Conservation (phyloP, 2,113 vertebrate species). For the human (Homo sapiens) region DNA sequence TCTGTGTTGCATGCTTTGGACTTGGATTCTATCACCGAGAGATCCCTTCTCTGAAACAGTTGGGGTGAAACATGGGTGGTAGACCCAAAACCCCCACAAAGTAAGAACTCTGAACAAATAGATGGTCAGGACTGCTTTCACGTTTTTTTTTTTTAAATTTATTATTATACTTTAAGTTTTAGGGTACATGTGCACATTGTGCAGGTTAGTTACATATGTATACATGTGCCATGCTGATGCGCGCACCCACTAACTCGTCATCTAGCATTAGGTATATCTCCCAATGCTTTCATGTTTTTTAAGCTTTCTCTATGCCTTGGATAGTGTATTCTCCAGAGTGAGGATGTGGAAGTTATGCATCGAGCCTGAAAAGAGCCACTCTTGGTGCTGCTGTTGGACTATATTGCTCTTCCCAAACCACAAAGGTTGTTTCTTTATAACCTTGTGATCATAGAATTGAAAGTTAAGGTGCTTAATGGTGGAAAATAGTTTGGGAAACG, state of each 20-base stretch:
- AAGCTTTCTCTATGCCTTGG: not conserved
- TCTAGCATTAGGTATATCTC: too few relatives aligned
- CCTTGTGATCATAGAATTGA: conserved; percentile 35
- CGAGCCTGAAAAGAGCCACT: not conserved
- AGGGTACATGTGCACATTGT: too few relatives aligned
- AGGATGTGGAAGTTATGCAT: not conserved
- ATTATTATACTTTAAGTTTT: too few relatives aligned
- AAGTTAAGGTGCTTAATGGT: conserved; percentile 65
- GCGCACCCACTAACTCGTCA: too few relatives aligned
- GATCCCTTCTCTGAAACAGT: conserved; percentile 16
- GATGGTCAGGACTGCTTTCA: not conserved
- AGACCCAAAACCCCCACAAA: not conserved
- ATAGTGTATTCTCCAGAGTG: not conserved
- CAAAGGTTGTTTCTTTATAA: conserved; percentile 40
- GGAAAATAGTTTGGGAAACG: conserved; percentile 59
- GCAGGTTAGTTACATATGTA: too few relatives aligned
- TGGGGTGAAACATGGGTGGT: not conserved
- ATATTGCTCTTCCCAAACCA: conserved; percentile 19
- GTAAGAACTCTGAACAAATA: not conserved
- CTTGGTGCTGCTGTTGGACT: not conserved
- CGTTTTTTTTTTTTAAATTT: not conserved
- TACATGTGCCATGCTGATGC: too few relatives aligned
- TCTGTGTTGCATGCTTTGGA: not conserved
- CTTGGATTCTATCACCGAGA: not conserved
- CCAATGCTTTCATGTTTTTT: not conserved